These are phyloP conservation scores for Lethenteron camtschaticum DNA, from an alignment of 2,113 vertebrate species.

Conservation along the genomic window DNA sequence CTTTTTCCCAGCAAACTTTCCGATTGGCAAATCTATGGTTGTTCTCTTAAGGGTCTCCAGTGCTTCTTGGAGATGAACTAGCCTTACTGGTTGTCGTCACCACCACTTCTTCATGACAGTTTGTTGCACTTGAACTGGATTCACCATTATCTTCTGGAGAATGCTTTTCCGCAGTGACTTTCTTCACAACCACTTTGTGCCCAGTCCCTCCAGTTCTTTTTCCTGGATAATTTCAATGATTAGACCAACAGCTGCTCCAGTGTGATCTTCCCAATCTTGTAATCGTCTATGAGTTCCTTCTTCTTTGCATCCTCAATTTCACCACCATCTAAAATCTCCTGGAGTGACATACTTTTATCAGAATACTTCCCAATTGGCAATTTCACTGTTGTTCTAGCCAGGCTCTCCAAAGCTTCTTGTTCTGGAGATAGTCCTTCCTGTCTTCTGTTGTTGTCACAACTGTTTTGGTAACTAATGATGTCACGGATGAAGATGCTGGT, in stretches of 20 bases:
- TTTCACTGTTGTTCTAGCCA: background rate
- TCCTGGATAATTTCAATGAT: background rate
- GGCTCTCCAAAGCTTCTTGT: background rate
- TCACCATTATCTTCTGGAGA: background rate
- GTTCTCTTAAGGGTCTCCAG: background rate
- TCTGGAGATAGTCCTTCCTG: background rate
- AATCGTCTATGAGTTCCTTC: background rate
- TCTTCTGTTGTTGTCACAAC: background rate
- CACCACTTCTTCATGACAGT: too few relatives aligned
- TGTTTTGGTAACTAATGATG: background rate
- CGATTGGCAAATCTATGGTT: background rate
- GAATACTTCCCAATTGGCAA: background rate
- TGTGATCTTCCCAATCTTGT: background rate
- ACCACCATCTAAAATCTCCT: background rate
- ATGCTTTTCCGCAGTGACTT: background rate
- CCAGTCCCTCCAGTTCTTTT: slow-evolving; percentile 3
- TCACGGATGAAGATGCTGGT: background rate
- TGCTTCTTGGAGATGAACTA: too few relatives aligned
- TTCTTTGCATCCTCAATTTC: background rate
- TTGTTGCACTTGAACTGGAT: too few relatives aligned
- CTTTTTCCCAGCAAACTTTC: background rate
- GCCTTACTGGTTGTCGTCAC: too few relatives aligned
- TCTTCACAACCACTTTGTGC: background rate
- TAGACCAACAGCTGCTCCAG: background rate
- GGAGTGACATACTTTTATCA: background rate